phyloP scores from a whole-genome alignment of 2,113 vertebrate genomes.

The Epinephelus cyanopodus region DNA sequence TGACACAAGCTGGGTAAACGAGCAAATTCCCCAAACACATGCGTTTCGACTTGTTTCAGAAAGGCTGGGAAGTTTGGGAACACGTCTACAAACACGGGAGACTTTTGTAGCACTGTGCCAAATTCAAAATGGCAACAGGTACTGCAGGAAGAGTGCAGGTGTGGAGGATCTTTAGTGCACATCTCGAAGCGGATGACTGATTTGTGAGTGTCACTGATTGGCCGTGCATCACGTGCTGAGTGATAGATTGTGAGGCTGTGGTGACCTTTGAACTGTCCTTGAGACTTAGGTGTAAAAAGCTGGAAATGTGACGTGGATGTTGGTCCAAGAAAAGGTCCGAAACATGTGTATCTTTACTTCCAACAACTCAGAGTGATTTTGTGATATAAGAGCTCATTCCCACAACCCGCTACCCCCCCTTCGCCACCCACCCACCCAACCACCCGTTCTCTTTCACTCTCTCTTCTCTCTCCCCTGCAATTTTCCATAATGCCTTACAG shows the following conservation, averaged over 20 bases:
- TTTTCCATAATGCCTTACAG: constrained; percentile 83
- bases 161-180: not conserved
- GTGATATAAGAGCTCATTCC: constrained; percentile 56
- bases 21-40: constrained; percentile 24
- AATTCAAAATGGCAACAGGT: constrained; percentile 63
- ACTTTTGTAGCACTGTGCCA: not conserved
- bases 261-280: constrained; percentile 45
- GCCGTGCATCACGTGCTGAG: not conserved
- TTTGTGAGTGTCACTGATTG: not conserved
- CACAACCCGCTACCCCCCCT: constrained; percentile 13
- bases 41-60: constrained; percentile 11
- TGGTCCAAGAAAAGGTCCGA: not conserved
- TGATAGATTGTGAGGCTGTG: not conserved
- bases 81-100: not conserved
- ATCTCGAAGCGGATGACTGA: not conserved
- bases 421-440: constrained; percentile 59
- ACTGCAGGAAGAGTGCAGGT: not conserved
- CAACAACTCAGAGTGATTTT: constrained; percentile 43
- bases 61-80: constrained; percentile 40
- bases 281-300: not conserved
- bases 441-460: constrained; percentile 65
- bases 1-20: constrained; percentile 56
- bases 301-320: not conserved
- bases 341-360: constrained; percentile 23
- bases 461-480: constrained; percentile 72